A percentile compares a stretch with the other conserved stretches of the same genome.
These are phyloP conservation scores for Hyaena hyaena DNA, from an alignment of 2,113 vertebrate species.

Conservation along the genomic window DNA sequence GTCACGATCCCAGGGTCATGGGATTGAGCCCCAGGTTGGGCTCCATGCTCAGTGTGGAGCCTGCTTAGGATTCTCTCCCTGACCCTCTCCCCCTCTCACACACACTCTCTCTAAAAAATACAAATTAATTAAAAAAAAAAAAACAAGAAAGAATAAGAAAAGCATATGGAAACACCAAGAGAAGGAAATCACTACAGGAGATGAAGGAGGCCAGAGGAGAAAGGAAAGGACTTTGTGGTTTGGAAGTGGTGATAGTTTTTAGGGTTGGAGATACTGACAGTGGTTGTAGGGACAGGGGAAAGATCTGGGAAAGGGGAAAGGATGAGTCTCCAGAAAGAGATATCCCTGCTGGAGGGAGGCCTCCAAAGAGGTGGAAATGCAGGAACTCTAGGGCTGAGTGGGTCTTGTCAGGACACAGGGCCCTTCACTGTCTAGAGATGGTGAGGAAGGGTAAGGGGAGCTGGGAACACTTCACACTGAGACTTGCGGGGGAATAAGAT, in stretches of 20 bases:
- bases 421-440: neutral
- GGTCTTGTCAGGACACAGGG: neutral
- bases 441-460: neutral
- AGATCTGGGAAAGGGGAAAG: neutral
- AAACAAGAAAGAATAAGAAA: neutral
- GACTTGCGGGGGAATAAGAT: neutral
- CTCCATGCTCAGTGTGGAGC: too few relatives aligned
- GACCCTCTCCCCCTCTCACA: too few relatives aligned
- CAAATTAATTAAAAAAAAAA: too few relatives aligned
- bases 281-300: neutral
- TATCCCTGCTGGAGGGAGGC: neutral
- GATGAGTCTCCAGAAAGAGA: neutral
- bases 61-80: too few relatives aligned
- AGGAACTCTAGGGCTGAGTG: neutral
- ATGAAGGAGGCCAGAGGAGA: neutral
- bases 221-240: neutral
- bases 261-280: neutral
- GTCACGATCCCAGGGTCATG: too few relatives aligned
- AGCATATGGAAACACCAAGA: neutral
- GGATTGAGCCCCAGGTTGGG: too few relatives aligned
- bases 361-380: neutral
- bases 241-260: neutral
- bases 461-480: neutral
- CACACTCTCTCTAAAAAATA: too few relatives aligned
- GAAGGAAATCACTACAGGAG: neutral